Evolutionary conservation across 1,140 invertebrate species (phyloP), one percentile per base, ranked within the genome.

Genomic region (Dendroctonus ponderosae): DNA sequence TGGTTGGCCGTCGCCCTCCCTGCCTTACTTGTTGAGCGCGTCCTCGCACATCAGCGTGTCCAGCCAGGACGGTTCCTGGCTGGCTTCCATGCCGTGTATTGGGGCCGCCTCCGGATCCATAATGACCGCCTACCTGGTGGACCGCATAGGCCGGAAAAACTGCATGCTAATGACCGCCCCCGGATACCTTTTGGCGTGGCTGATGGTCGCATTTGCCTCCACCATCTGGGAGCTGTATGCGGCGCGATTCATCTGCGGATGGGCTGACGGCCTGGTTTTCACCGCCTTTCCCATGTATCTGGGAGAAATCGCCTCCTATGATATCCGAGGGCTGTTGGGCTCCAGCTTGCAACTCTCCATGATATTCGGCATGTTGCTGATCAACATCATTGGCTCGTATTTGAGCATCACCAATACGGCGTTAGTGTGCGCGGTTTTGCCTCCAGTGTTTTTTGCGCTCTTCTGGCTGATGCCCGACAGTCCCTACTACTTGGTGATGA

Each of bases 381-480:
- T 87, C 40, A 90, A 89, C 76, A 78, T 84, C 48, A 81, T 89
- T 57, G 89, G 89, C 3, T 80, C 85, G 1, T 84, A 83, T 58
- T 80, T 85, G 1, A 83, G 82, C 12, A 84, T 85, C 54, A 78
- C 83, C 26, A 79, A 83, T 0, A 81, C 86, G 11, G 84, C 85
- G 0, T 79, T 81, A 12, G 82, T 87, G 52, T 84, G 84, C 68
- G 80, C 86, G 37, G 72, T 81, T 0, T 76, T 87, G 26, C 82
- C 87, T 0, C 76, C 86, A 0, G 66, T 87, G 3, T 87, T 89
- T 67, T 81, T 89, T 8, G 66, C 87, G 0, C 83, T 82, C 0
- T 88, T 91, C 73, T 80, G 80, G 48, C 86, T 84, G 69, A 86
- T 92, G 81, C 90, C 91, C 0, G 91, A 94, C 78, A 91, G 91